phyloP scores from a whole-genome alignment of 2,113 vertebrate genomes.

The Elachura formosa region DNA sequence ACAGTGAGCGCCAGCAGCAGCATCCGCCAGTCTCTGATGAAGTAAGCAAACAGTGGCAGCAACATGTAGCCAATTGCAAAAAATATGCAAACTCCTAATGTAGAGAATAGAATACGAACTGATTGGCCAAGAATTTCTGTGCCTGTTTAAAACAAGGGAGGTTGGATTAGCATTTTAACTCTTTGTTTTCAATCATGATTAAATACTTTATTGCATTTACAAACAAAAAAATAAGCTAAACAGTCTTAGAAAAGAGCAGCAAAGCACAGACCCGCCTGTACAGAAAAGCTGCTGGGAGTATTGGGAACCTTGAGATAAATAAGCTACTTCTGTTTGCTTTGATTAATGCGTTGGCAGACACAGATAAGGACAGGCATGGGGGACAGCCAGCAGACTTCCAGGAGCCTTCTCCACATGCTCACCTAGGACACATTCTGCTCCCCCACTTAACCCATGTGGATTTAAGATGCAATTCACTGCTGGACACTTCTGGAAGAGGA shows the following conservation, averaged over 20 bases:
- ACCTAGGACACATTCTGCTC: not conserved
- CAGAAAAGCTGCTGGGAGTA: not conserved
- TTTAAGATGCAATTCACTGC: not conserved
- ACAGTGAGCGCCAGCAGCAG: constrained; percentile 76
- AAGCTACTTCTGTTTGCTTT: not conserved
- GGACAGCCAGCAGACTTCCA: not conserved
- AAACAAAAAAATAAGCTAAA: not conserved
- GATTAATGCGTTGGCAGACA: not conserved
- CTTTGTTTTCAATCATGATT: not conserved
- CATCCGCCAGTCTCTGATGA: constrained; percentile 87
- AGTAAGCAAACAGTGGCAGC: constrained; percentile 83
- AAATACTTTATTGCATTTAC: constrained; percentile 35
- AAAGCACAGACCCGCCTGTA: not conserved
- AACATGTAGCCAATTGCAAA: constrained; percentile 88
- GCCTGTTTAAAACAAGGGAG: constrained; percentile 76
- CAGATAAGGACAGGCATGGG: not conserved
- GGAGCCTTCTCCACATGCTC: not conserved
- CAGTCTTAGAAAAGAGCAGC: not conserved
- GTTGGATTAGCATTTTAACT: constrained; percentile 46
- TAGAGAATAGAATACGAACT: constrained; percentile 82
- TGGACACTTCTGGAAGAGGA: not conserved
- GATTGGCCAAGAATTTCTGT: constrained; percentile 84
- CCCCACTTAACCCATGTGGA: not conserved
- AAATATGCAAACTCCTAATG: constrained; percentile 82
- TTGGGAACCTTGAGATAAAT: not conserved